These are phyloP conservation scores for Lepidurus apus DNA, from an alignment of 1,140 invertebrate genomes.

Conservation along the genomic window DNA sequence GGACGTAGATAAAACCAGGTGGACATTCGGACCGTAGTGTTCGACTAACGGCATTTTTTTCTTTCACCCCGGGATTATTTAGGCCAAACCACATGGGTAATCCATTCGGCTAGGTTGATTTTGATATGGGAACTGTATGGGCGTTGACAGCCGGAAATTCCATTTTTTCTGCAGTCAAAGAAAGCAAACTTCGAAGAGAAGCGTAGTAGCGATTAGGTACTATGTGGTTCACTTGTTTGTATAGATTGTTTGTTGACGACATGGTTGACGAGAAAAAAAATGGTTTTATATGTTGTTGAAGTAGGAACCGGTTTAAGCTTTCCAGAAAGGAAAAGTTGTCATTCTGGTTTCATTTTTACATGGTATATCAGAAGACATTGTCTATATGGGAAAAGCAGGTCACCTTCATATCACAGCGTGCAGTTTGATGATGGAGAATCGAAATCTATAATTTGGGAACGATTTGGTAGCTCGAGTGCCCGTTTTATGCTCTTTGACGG, in stretches of 20 bases:
- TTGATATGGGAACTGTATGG: not conserved
- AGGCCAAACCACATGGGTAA: constrained; percentile 9
- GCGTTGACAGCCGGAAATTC: too few relatives aligned
- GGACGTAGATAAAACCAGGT: not conserved
- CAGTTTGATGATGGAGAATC: too few relatives aligned
- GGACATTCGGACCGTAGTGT: constrained; percentile 6
- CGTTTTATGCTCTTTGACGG: not conserved
- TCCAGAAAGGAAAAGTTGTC: not conserved
- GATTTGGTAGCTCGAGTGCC: not conserved
- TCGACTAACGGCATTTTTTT: not conserved
- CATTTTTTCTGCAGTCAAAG: too few relatives aligned
- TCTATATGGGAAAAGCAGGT: not conserved
- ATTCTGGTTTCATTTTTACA: not conserved
- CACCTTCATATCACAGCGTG: too few relatives aligned
- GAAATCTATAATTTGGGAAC: too few relatives aligned
- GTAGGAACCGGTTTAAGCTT: too few relatives aligned
- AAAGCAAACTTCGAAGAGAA: too few relatives aligned
- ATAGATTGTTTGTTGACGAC: too few relatives aligned
- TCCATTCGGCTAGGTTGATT: not conserved
- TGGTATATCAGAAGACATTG: not conserved
- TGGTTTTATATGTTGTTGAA: too few relatives aligned
- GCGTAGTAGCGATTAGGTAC: too few relatives aligned
- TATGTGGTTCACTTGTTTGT: too few relatives aligned
- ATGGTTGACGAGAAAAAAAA: too few relatives aligned
- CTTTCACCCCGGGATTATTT: not conserved